Evolutionary conservation across 2,888 invertebrate genomes (phyloP).

Genomic region (Lepas anatifera): DNA sequence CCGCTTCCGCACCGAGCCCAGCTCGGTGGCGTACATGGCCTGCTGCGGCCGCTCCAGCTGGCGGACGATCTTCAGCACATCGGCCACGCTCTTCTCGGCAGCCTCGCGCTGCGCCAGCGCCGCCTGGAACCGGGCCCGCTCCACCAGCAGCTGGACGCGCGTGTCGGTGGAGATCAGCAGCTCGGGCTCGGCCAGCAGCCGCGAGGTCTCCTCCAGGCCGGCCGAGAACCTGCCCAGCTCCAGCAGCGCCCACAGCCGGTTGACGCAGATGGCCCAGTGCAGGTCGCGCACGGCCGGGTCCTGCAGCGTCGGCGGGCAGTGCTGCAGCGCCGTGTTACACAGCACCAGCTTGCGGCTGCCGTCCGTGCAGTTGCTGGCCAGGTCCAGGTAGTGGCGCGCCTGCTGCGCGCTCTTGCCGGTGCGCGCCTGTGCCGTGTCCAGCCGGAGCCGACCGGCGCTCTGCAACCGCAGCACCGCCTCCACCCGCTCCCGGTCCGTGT

Average conservation of each 20-base stretch:
- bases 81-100: background rate
- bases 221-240: background rate
- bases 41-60: slow-evolving; percentile 9
- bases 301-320: background rate
- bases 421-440: background rate
- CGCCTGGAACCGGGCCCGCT: slow-evolving; percentile 3
- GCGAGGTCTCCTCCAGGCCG: background rate
- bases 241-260: background rate
- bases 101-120: background rate
- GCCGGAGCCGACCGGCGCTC: background rate
- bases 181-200: background rate
- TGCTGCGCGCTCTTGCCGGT: background rate
- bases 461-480: background rate
- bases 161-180: background rate
- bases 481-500: background rate
- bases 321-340: slow-evolving; percentile 5
- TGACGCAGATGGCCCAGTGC: background rate
- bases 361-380: slow-evolving; percentile 7
- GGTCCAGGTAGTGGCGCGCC: background rate
- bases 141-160: slow-evolving; percentile 5
- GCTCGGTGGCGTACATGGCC: slow-evolving; percentile 6
- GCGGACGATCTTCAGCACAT: slow-evolving; percentile 1
- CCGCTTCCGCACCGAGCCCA: background rate
- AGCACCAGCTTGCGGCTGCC: background rate
- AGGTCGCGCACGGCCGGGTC: background rate